Conservation (phyloP, 2,797 vertebrate genomes). For the Ctenopoma multispine region DNA sequence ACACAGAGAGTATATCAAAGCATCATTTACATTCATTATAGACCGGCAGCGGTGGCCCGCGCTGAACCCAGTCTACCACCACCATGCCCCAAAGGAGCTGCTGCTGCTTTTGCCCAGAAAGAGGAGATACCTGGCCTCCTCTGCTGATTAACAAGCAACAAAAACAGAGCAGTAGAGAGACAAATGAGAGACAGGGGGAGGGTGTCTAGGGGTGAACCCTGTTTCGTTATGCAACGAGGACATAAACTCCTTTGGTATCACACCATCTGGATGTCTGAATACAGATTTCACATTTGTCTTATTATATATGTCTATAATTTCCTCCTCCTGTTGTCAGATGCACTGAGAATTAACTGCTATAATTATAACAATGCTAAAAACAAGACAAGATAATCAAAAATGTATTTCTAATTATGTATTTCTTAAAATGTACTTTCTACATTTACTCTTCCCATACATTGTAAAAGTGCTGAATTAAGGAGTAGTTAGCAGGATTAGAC, state of each 20-base stretch:
- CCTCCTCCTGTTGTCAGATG: not conserved
- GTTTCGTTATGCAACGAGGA: slow-evolving; percentile 41
- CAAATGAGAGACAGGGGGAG: slow-evolving; percentile 36
- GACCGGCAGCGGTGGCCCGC: slow-evolving; percentile 43
- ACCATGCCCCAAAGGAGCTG: slow-evolving; percentile 49
- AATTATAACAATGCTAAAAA: not conserved
- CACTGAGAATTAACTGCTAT: not conserved
- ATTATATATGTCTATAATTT: slow-evolving; percentile 2
- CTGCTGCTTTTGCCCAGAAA: slow-evolving; percentile 37
- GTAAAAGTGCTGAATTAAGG: no score
- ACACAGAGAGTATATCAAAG: slow-evolving; percentile 47
- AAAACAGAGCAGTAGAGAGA: slow-evolving; percentile 49
- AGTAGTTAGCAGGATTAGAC: no score
- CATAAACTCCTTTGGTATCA: slow-evolving; percentile 39
- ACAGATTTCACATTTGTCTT: slow-evolving; percentile 14
- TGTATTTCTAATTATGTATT: not conserved
- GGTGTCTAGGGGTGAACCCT: slow-evolving; percentile 28
- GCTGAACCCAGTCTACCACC: slow-evolving; percentile 44
- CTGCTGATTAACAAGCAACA: slow-evolving; percentile 67
- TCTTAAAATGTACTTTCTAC: not conserved
- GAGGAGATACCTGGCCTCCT: slow-evolving; percentile 49
- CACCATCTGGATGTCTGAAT: slow-evolving; percentile 42
- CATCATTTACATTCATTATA: slow-evolving; percentile 78
- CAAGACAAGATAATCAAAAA: not conserved
- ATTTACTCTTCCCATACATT: no score